phyloP scores from a whole-genome alignment of 1,140 invertebrate genomes.

The Goniozus legneri region DNA sequence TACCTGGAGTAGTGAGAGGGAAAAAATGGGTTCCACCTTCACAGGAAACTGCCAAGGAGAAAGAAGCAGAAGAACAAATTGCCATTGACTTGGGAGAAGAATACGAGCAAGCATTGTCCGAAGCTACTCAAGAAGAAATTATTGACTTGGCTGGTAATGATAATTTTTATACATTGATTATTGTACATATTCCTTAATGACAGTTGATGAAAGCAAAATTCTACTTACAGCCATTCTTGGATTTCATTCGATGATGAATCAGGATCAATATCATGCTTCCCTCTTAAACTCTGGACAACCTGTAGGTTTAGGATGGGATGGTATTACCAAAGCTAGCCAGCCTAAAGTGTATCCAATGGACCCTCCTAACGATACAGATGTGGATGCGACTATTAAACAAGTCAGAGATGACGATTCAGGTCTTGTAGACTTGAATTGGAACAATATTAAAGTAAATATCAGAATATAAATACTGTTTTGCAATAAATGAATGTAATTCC shows the following conservation, averaged over 20 bases:
- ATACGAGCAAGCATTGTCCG: slow-evolving; percentile 87
- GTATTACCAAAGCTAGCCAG: slow-evolving; percentile 90
- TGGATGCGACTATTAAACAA: slow-evolving; percentile 85
- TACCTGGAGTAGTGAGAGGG: slow-evolving; percentile 83
- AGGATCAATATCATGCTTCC: slow-evolving; percentile 98
- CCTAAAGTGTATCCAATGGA: slow-evolving; percentile 87
- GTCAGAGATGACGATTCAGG: slow-evolving; percentile 85
- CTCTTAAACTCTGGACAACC: slow-evolving; percentile 87
- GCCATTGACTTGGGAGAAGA: slow-evolving; percentile 92
- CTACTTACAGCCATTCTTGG: slow-evolving; percentile 98
- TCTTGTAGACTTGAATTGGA: slow-evolving; percentile 89
- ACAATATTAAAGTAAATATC: slow-evolving; percentile 86
- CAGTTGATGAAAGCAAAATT: too few species aligned
- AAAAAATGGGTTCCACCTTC: slow-evolving; percentile 90
- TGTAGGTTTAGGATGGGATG: slow-evolving; percentile 83
- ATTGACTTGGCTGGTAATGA: slow-evolving; percentile 93
- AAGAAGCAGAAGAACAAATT: slow-evolving; percentile 85
- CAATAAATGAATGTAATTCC: too few species aligned
- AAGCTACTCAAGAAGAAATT: slow-evolving; percentile 95
- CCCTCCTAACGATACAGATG: slow-evolving; percentile 91
- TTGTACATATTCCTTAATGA: background rate
- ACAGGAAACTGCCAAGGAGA: slow-evolving; percentile 71
- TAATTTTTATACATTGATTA: slow-evolving; percentile 8
- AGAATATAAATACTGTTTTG: too few species aligned
- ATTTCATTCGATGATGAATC: slow-evolving; percentile 99